Evolutionary conservation across 2,113 vertebrate genomes (phyloP), one percentile per base, ranked within the genome.

Genomic region (Stegostoma tigrinum): DNA sequence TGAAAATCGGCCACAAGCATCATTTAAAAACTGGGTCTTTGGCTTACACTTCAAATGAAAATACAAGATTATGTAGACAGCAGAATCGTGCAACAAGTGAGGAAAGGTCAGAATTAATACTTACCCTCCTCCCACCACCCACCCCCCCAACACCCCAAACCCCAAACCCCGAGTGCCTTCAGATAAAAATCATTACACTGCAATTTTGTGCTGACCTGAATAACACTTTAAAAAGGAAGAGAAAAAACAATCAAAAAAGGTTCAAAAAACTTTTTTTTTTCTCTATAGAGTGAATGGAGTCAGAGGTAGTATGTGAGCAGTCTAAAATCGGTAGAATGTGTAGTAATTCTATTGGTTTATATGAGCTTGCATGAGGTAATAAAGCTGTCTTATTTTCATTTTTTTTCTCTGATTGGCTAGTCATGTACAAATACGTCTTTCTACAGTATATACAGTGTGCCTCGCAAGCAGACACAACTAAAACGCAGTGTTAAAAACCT

Each of bases 281-380:
- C 55, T 61, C n/a, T 93, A 96, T 96, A 98, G 98, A 97, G 97
- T 97, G 98, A 98, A 97, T 98, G 98, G 98, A 98, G 98, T 99
- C 98, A 99, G 99, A 99, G 99, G 99, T 99, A 99, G 99, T 99
- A 99, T 98, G 98, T 99, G 98, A 98, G 98, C 98, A 98, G 98
- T 98, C 98, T 99, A 99, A 99, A 61, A 98, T 98, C 99, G 99
- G 89, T 98, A 98, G 98, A 98, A 98, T 97, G 98, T 98, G 98
- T 98, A 98, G 98, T 97, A 98, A 98, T 98, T 98, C 98, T 98
- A 98, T 98, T 98, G 98, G 98, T 98, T 98, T 96, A 97, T 98
- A 98, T 99, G 98, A 98, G 97, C 98, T 98, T 97, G 97, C 98
- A 99, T 99, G 98, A 99, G 99, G 98, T 99, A 99, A 99, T 98